A percentile compares a stretch with the other conserved stretches of the same genome.
Evolutionary conservation across 2,797 vertebrate species (phyloP).

Genomic region (Oreonectes daqikongensis): DNA sequence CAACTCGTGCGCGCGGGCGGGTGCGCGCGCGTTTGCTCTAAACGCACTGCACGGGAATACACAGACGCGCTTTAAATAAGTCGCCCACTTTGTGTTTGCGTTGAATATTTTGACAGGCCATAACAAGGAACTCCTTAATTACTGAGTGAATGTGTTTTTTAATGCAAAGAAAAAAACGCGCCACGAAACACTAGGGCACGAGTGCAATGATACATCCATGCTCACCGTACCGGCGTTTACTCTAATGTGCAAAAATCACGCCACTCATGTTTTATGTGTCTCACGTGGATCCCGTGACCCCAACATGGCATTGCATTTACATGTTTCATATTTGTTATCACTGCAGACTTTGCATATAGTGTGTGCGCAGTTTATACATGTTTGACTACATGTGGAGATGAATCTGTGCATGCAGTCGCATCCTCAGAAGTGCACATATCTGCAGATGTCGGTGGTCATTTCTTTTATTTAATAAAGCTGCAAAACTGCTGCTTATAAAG

Average conservation of each 20-base stretch:
- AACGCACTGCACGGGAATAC: background rate
- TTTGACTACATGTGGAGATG: slow-evolving; percentile 1
- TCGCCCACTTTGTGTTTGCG: too few relatives aligned
- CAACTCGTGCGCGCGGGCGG: slow-evolving; percentile 55
- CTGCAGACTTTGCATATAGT: background rate
- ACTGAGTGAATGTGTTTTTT: too few relatives aligned
- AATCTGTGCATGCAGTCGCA: background rate
- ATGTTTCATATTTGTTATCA: background rate
- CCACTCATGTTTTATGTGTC: background rate
- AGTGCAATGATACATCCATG: background rate
- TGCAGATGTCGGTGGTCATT: slow-evolving; percentile 46
- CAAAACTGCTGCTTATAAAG: background rate
- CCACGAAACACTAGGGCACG: background rate
- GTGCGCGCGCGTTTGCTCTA: slow-evolving; percentile 21
- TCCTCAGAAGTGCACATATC: slow-evolving; percentile 29
- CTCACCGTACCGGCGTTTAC: background rate
- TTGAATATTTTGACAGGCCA: background rate
- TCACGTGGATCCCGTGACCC: background rate
- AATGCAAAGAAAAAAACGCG: too few relatives aligned
- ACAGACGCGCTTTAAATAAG: background rate
- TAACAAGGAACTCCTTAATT: too few relatives aligned
- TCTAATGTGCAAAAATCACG: background rate
- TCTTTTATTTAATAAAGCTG: background rate
- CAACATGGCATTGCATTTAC: background rate
- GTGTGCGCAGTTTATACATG: background rate